Evolutionary conservation across 2,113 vertebrate species (phyloP).

Genomic region (Gasterosteus nipponicus): DNA sequence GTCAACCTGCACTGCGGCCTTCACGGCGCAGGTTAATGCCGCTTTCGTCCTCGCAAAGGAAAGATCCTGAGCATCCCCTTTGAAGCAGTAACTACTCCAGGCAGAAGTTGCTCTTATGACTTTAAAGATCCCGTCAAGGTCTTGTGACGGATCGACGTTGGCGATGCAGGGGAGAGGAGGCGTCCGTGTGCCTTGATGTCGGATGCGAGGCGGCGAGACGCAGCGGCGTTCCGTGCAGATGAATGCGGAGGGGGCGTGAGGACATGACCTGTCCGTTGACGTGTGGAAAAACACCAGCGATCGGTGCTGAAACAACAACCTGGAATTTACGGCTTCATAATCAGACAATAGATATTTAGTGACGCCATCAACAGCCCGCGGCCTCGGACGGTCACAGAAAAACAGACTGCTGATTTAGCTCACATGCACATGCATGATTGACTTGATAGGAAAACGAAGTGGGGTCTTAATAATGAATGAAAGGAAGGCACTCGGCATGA

Average conservation of each 20-base stretch:
- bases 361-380: not conserved
- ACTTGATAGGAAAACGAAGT: conserved; percentile 29
- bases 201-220: conserved; percentile 36
- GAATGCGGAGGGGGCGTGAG: conserved; percentile 36
- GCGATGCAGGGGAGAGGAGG: conserved; percentile 22
- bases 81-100: conserved; percentile 38
- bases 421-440: conserved; percentile 4
- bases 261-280: conserved; percentile 10
- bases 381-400: not conserved
- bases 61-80: conserved; percentile 45
- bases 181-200: conserved; percentile 47
- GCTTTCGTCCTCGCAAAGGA: conserved; percentile 37
- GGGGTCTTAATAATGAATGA: conserved; percentile 73
- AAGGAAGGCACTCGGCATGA: conserved; percentile 68
- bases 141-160: conserved; percentile 53
- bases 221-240: conserved; percentile 51
- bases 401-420: conserved; percentile 11
- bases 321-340: not conserved
- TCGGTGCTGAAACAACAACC: not conserved
- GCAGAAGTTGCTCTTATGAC: conserved; percentile 48
- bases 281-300: conserved; percentile 26
- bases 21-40: not conserved
- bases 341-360: not conserved
- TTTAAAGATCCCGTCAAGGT: conserved; percentile 62
- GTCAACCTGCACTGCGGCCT: conserved; percentile 29